Conservation (phyloP, 2,888 invertebrate genomes). For the Ariolimax columbianus region DNA sequence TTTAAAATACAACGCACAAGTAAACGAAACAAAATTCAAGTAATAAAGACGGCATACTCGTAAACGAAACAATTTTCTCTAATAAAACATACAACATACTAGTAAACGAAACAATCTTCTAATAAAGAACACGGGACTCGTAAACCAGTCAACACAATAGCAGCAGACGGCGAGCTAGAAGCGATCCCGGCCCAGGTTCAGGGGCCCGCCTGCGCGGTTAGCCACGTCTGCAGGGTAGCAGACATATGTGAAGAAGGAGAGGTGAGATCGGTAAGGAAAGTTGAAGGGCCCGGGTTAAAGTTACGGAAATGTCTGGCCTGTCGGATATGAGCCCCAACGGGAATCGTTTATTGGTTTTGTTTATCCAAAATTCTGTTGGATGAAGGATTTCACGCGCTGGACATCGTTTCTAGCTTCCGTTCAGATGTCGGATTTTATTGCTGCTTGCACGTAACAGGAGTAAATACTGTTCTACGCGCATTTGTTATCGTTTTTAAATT, state of each 20-base stretch:
- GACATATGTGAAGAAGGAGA: neutral
- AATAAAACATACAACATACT: too few species aligned
- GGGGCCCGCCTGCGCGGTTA: neutral
- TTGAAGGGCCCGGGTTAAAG: neutral
- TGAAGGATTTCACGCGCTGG: neutral
- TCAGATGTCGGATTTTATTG: neutral
- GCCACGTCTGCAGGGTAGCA: slow-evolving; percentile 2
- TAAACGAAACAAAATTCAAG: too few species aligned
- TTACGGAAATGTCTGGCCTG: neutral
- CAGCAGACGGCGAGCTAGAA: neutral
- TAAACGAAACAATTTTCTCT: too few species aligned
- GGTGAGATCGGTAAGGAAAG: neutral
- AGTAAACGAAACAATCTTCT: slow-evolving; percentile 7
- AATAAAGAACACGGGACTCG: neutral
- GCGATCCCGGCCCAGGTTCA: neutral
- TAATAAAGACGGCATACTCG: too few species aligned
- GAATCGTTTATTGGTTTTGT: slow-evolving; percentile 3
- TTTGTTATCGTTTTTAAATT: too few species aligned
- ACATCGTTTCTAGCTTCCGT: neutral
- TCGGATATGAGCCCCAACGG: slow-evolving; percentile 5
- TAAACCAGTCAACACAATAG: slow-evolving; percentile 16
- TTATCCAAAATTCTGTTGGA: neutral
- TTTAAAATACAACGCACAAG: too few species aligned
- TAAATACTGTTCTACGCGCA: too few species aligned
- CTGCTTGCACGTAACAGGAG: too few species aligned